phyloP scores from a whole-genome alignment of 2,113 vertebrate genomes.

The Hypomesus transpacificus region DNA sequence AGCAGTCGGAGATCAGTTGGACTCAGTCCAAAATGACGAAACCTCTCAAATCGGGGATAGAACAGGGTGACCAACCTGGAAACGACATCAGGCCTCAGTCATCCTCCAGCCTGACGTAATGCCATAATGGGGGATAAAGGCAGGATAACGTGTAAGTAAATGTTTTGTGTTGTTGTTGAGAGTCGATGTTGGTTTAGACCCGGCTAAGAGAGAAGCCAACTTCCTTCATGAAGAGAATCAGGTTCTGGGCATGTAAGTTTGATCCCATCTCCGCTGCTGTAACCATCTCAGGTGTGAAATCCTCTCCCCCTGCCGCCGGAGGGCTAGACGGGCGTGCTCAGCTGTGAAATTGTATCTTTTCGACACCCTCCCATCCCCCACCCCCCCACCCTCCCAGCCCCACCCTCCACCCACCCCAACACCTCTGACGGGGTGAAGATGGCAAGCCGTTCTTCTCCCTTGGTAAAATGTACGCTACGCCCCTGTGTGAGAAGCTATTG shows the following conservation, averaged over 20 bases:
- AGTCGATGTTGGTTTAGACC: constrained; percentile 42
- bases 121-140: not conserved
- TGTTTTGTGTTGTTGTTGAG: constrained; percentile 37
- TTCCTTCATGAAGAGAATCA: constrained; percentile 52
- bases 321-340: constrained; percentile 58
- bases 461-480: constrained; percentile 10
- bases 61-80: too few species aligned
- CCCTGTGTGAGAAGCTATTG: constrained; percentile 31
- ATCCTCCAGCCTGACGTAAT: too few species aligned
- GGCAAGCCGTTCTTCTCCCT: constrained; percentile 4
- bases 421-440: constrained; percentile 23
- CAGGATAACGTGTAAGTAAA: constrained; percentile 32
- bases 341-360: constrained; percentile 72
- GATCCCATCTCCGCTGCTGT: constrained; percentile 52
- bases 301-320: constrained; percentile 40
- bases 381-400: not conserved
- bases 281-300: constrained; percentile 69
- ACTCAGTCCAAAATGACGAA: too few species aligned
- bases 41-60: too few species aligned
- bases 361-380: constrained; percentile 22
- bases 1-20: too few species aligned
- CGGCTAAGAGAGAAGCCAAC: constrained; percentile 41
- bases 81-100: too few species aligned
- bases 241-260: constrained; percentile 41
- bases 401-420: constrained; percentile 7